Conservation (phyloP, 1,140 invertebrate genomes). For the Hestina assimilis region DNA sequence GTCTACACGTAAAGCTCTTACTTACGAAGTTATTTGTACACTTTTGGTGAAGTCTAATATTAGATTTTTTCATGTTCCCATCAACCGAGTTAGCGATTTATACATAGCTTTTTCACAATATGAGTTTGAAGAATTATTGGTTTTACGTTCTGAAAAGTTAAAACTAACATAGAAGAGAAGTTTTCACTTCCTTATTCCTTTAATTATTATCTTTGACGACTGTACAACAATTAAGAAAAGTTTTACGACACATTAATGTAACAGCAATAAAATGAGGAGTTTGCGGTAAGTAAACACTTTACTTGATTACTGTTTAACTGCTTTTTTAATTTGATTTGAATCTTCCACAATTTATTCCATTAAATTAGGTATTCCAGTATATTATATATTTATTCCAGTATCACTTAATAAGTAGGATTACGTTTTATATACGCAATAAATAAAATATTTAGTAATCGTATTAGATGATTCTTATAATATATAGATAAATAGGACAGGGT, state of each 20-base stretch:
- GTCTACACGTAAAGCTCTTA: conserved; percentile 37
- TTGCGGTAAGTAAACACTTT: conserved; percentile 12
- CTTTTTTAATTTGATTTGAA: too few species aligned
- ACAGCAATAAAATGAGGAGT: background rate
- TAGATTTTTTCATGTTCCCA: conserved; percentile 3
- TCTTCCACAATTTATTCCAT: too few species aligned
- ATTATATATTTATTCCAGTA: too few species aligned
- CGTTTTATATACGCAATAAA: too few species aligned
- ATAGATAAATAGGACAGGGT: too few species aligned
- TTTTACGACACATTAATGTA: background rate
- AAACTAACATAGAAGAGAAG: background rate
- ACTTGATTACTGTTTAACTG: too few species aligned
- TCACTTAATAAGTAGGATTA: too few species aligned
- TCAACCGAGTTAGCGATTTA: background rate
- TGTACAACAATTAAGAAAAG: background rate
- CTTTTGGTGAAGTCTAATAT: conserved; percentile 1
- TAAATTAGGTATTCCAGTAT: too few species aligned
- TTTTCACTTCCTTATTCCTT: background rate
- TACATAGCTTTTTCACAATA: background rate
- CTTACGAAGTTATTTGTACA: conserved; percentile 8
- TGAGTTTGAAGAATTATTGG: background rate
- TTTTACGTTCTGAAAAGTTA: background rate
- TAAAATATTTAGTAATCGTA: too few species aligned
- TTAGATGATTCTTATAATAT: too few species aligned
- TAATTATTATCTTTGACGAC: background rate